Evolutionary conservation across 2,113 vertebrate species (phyloP).

Genomic region (Alligator sinensis): DNA sequence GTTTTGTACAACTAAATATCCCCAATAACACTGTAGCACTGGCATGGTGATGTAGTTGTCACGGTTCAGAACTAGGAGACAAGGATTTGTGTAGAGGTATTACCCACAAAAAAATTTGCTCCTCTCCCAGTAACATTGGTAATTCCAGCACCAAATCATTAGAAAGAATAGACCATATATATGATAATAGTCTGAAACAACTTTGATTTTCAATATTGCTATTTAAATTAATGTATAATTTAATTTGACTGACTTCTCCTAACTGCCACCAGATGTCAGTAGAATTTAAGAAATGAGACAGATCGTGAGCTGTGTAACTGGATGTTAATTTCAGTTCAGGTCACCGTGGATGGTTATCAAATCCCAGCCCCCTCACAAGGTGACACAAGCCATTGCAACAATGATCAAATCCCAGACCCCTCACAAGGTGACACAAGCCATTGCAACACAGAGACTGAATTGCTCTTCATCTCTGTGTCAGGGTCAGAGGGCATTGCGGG

Average conservation of each 20-base stretch:
- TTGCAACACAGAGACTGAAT: background rate
- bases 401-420: background rate
- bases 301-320: fast-evolving
- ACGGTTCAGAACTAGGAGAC: no score
- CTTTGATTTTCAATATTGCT: background rate
- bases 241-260: background rate
- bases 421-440: fast-evolving
- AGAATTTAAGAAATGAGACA: background rate
- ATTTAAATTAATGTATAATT: background rate
- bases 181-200: background rate
- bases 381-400: background rate
- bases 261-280: fast-evolving
- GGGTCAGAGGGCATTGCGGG: background rate
- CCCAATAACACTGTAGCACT: background rate
- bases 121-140: background rate
- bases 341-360: fast-evolving
- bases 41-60: no score
- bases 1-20: background rate
- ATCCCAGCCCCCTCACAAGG: background rate
- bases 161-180: background rate
- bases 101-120: no score
- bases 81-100: no score
- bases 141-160: background rate
- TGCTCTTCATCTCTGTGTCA: fast-evolving
- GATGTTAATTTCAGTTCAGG: background rate